These are phyloP conservation scores for Meloidogyne hapla DNA, from an alignment of 1,140 invertebrate species.

Conservation along the genomic window DNA sequence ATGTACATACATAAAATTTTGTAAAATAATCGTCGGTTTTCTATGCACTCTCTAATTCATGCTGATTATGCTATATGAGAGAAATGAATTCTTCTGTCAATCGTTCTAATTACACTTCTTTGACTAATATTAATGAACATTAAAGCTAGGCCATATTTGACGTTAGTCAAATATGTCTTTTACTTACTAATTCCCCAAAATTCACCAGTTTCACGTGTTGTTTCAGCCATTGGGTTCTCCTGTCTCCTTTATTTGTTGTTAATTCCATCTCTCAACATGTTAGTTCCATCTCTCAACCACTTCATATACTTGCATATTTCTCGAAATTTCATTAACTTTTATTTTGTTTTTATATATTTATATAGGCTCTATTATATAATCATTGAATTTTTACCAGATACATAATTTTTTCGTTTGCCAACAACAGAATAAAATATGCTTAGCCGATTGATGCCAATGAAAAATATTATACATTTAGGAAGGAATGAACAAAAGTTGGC, in stretches of 20 bases:
- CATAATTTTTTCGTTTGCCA: background rate
- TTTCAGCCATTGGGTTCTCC: background rate
- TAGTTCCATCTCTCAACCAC: no score
- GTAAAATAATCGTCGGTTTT: background rate
- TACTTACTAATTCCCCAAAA: background rate
- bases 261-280: no score
- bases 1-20: no score
- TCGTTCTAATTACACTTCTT: background rate
- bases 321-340: no score
- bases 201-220: background rate
- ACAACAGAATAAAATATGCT: background rate
- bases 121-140: background rate
- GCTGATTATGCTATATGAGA: background rate
- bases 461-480: background rate
- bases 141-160: background rate
- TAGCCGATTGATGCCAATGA: background rate
- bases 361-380: no score
- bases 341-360: no score
- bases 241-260: no score
- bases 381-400: background rate
- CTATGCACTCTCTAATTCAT: background rate
- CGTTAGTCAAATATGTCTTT: background rate
- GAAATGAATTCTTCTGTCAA: background rate
- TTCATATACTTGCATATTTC: no score
- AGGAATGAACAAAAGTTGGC: background rate